Evolutionary conservation across 2,797 vertebrate genomes (phyloP).

Genomic region (Xiphophorus birchmanni): DNA sequence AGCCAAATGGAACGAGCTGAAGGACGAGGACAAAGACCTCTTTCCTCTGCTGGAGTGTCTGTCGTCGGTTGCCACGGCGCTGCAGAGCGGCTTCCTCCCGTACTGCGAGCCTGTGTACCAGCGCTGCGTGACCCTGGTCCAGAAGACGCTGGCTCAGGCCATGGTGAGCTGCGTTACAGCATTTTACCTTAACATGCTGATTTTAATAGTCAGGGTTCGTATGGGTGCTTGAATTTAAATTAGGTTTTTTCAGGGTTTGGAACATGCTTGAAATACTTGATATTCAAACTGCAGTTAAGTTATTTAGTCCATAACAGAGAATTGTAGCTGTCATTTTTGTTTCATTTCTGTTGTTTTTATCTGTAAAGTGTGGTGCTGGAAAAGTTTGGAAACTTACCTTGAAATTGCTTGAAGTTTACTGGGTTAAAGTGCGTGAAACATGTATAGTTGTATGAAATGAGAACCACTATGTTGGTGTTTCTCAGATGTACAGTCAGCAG

Average conservation of each 20-base stretch:
- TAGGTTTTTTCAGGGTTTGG: no score
- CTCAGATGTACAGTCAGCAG: constrained; percentile 93
- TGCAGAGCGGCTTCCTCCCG: constrained; percentile 94
- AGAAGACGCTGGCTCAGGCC: constrained; percentile 93
- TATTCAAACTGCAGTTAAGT: no score
- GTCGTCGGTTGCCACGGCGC: constrained; percentile 91
- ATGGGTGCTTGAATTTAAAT: no score
- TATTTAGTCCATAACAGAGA: no score
- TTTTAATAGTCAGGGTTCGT: background rate
- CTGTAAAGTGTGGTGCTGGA: no score
- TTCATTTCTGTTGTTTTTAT: background rate
- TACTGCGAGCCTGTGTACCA: constrained; percentile 96
- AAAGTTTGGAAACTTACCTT: no score
- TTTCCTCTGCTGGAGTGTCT: constrained; percentile 95
- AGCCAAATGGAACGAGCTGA: constrained; percentile 95
- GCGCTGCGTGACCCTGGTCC: constrained; percentile 93
- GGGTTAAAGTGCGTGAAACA: no score
- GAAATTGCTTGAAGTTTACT: no score
- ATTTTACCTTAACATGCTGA: background rate
- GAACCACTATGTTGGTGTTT: background rate
- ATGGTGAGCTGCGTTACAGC: constrained; percentile 81
- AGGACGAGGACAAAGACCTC: constrained; percentile 95
- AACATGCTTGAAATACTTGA: no score
- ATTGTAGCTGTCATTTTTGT: background rate
- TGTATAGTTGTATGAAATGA: background rate